Base-by-base conservation (phyloP, 2,888 invertebrate genomes). In the Hirudinaria manillensis region DNA sequence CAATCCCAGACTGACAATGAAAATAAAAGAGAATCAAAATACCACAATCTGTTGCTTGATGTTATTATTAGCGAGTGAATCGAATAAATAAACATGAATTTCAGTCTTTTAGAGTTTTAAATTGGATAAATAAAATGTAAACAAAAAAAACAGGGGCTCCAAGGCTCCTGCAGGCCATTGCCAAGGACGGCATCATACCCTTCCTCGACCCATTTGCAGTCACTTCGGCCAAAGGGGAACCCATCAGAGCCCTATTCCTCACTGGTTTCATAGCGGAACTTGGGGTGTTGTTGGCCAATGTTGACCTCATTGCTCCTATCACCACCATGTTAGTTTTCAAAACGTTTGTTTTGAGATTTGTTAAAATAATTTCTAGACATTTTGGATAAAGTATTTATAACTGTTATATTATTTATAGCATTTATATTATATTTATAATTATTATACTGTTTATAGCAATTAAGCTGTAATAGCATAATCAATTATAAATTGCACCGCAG, bases 131-230 rank as follows among this genome's bases (percentile, higher is more conserved):
- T n/a, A n/a, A n/a, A n/a, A n/a, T n/a, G n/a, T n/a, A n/a, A n/a
- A n/a, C n/a, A n/a, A n/a, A n/a, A n/a, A n/a, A n/a, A 45, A n/a
- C 70, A 87, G 87, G 88, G 76, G 88, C 88, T 21, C 88, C 88
- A 0, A 81, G 88, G 7, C 82, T 89, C 27, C 83, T 89, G 34
- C 97, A 98, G 87, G 98, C 98, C 19, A 99, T 99, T 79, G 95
- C 97, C 51, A 93, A 93, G 84, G 99, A 99, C 86, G 93, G 93
- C 80, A 95, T 99, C 77, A 94, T 99, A 81, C 99, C 99, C 0
- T 94, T 98, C 86, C 88, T 99, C 78, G 89, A 92, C 36, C 92
- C 94, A 1, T 97, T 99, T 85, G 91, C 94, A 45, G 91, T 91
- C 74, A 94, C 94, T 0, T 68, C 68, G 0, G 91, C 91, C 79